phyloP scores from a whole-genome alignment of 2,113 vertebrate genomes.

The Pagrus major region DNA sequence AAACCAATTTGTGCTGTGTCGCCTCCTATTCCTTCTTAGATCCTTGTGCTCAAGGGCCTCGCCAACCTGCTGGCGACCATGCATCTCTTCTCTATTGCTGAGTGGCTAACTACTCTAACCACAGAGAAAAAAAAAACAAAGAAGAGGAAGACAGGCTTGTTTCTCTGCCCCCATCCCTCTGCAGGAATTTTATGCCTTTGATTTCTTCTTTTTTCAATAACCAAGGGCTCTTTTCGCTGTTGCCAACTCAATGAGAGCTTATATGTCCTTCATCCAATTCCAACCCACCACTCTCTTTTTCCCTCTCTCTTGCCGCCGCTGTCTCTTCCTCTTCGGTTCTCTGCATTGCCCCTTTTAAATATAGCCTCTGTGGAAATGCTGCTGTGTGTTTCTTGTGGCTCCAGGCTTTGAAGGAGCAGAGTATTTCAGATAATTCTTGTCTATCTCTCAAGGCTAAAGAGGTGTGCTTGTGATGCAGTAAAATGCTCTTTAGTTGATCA shows the following conservation, averaged over 20 bases:
- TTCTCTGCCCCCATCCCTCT: constrained; percentile 68
- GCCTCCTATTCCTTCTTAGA: constrained; percentile 66
- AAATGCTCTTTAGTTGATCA: constrained; percentile 47
- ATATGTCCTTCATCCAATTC: constrained; percentile 77
- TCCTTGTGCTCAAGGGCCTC: constrained; percentile 66
- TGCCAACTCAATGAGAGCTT: constrained; percentile 77
- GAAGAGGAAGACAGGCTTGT: constrained; percentile 66
- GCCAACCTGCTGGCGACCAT: constrained; percentile 70
- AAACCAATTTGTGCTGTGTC: constrained; percentile 70
- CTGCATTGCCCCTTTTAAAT: constrained; percentile 68
- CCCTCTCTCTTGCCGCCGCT: constrained; percentile 25
- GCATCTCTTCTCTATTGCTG: constrained; percentile 55
- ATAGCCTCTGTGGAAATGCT: constrained; percentile 67
- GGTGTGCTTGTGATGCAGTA: constrained; percentile 47
- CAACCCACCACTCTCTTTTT: constrained; percentile 63
- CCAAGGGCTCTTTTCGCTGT: constrained; percentile 76
- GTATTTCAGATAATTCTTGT: constrained; percentile 61
- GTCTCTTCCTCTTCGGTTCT: constrained; percentile 63
- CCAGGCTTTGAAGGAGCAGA: constrained; percentile 63
- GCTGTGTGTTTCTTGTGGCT: constrained; percentile 67
- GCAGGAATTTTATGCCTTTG: constrained; percentile 78
- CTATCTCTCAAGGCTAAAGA: constrained; percentile 52
- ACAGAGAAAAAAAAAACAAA: constrained; percentile 52
- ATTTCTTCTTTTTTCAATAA: constrained; percentile 79
- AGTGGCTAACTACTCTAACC: constrained; percentile 68